Conservation (phyloP, 2,113 vertebrate genomes). For the Orycteropus afer region DNA sequence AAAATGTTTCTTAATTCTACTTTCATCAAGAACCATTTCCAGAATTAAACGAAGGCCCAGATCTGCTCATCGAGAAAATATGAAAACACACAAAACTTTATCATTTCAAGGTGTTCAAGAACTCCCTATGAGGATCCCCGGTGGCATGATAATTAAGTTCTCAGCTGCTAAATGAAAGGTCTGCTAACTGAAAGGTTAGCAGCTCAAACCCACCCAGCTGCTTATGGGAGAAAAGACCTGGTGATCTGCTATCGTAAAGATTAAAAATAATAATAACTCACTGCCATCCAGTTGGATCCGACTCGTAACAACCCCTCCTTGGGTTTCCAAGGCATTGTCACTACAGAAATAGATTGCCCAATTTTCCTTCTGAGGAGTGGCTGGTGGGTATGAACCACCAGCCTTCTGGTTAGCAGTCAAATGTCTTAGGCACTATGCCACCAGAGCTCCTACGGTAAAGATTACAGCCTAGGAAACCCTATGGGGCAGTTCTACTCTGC, state of each 20-base stretch:
- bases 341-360: no score
- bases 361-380: no score
- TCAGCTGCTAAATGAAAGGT: neutral
- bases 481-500: no score
- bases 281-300: no score
- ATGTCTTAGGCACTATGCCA: no score
- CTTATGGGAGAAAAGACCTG: neutral
- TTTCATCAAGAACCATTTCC: neutral
- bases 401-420: no score
- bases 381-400: no score
- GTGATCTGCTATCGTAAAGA: neutral
- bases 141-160: neutral
- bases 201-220: neutral
- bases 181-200: neutral
- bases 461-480: no score
- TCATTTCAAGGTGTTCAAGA: neutral
- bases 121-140: neutral
- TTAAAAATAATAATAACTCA: no score
- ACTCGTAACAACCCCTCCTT: no score
- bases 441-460: no score
- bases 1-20: neutral
- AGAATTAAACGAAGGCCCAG: conserved; percentile 24
- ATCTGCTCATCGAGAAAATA: conserved; percentile 18
- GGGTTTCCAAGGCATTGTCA: no score
- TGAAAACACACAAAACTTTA: conserved; percentile 46